These are phyloP conservation scores for Mionectes olivaceus DNA, from an alignment of 2,797 vertebrate species.

Conservation along the genomic window DNA sequence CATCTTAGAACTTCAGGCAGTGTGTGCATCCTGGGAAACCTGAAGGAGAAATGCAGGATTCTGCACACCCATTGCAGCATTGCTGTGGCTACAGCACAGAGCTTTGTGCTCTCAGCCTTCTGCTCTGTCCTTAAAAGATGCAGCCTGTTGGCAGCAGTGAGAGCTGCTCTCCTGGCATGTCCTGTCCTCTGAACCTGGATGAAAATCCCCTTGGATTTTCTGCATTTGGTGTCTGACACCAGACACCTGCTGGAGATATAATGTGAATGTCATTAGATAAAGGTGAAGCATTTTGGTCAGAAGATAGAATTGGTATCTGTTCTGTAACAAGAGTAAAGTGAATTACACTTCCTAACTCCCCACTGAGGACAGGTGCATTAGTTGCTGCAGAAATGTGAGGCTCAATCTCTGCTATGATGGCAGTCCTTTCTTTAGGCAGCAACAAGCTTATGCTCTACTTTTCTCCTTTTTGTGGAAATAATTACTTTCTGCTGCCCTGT, in stretches of 20 bases:
- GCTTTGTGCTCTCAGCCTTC: background rate
- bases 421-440: background rate
- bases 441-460: background rate
- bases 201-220: background rate
- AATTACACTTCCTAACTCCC: background rate
- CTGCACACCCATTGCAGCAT: rapidly evolving
- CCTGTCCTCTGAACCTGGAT: background rate
- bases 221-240: background rate
- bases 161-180: background rate
- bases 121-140: background rate
- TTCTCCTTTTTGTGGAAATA: background rate
- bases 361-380: background rate
- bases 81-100: background rate
- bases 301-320: background rate
- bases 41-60: background rate
- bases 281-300: background rate
- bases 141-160: background rate
- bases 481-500: background rate
- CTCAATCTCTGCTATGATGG: background rate
- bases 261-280: background rate
- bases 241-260: background rate
- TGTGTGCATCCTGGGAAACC: background rate
- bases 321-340: background rate
- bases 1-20: background rate
- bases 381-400: background rate